phyloP scores from a whole-genome alignment of 2,113 vertebrate species.

The Lonchura striata region DNA sequence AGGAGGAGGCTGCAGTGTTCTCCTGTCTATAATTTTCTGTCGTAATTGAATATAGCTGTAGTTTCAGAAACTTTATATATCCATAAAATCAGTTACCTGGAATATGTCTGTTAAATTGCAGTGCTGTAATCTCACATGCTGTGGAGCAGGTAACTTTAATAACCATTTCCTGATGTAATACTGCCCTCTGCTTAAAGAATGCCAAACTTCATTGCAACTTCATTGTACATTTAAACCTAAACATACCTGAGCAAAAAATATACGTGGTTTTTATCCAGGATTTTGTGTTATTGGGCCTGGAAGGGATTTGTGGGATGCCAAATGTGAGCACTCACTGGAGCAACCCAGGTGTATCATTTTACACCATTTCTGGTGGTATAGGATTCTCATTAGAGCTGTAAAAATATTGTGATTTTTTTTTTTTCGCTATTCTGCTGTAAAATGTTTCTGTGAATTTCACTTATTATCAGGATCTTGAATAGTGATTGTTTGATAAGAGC shows the following conservation, averaged over 20 bases:
- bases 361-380: neutral
- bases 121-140: neutral
- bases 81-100: neutral
- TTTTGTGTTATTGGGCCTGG: neutral
- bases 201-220: constrained; percentile 26
- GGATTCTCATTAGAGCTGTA: neutral
- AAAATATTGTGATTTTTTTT: neutral
- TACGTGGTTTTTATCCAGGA: neutral
- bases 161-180: constrained; percentile 29
- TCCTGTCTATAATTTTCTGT: neutral
- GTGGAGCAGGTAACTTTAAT: neutral
- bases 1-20: neutral
- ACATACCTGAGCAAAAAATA: neutral
- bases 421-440: neutral
- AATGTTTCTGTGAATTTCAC: neutral
- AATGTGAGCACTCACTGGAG: neutral
- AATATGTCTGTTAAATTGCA: neutral
- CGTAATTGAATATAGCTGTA: neutral
- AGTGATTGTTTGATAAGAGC: neutral
- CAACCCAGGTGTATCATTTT: neutral
- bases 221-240: neutral
- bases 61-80: neutral
- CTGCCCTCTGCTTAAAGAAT: constrained; percentile 58
- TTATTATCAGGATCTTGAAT: neutral
- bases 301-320: neutral